phyloP scores from a whole-genome alignment of 2,797 vertebrate species.

The Sylvia borin region DNA sequence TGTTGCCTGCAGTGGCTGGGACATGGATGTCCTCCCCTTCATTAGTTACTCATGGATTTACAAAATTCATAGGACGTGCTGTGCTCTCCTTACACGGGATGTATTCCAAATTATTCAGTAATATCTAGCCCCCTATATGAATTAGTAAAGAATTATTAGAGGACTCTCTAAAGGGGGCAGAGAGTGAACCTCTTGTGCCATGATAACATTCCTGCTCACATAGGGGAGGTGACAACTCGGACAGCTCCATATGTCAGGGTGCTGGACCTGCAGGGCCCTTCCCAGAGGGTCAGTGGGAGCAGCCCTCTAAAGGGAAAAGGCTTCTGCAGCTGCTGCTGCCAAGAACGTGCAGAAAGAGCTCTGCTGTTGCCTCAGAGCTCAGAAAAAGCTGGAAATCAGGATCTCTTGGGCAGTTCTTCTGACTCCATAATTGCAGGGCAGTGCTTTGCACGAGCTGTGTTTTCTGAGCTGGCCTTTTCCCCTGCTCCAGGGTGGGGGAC shows the following conservation, averaged over 20 bases:
- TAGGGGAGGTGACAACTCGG: neutral
- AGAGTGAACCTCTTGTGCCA: neutral
- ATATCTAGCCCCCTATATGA: neutral
- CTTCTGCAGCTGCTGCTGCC: neutral
- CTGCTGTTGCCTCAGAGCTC: neutral
- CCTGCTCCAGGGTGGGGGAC: neutral
- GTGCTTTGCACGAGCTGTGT: neutral
- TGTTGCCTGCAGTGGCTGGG: neutral
- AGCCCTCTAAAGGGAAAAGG: neutral
- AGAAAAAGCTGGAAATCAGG: rapidly evolving
- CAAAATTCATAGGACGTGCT: neutral
- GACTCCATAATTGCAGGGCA: neutral
- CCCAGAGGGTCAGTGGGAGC: neutral
- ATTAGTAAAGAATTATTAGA: neutral
- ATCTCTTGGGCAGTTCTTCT: neutral
- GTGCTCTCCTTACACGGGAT: neutral
- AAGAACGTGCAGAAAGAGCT: neutral
- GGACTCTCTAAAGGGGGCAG: neutral
- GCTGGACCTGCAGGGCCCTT: neutral
- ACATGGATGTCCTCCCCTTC: neutral
- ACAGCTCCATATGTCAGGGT: neutral
- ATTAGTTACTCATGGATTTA: neutral
- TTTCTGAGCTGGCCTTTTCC: neutral
- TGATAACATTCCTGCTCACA: neutral
- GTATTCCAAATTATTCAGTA: neutral